Conservation (phyloP, 2,888 invertebrate genomes). For the Standfussiana lucernea region DNA sequence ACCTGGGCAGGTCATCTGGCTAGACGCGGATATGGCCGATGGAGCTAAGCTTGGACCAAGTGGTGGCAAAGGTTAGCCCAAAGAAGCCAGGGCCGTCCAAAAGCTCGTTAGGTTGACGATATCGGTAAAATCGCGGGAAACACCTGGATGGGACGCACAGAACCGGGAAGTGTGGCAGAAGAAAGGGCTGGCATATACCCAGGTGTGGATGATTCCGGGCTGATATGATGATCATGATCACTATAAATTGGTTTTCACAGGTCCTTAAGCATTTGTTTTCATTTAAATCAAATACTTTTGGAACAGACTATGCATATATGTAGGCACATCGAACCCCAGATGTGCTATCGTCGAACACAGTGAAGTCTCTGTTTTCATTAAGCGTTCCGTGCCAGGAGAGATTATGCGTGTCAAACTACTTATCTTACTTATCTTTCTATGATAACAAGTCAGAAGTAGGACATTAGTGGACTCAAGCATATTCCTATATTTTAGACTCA, state of each 20-base stretch:
- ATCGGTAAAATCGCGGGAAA: not conserved
- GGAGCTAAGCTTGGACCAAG: not conserved
- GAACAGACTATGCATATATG: not conserved
- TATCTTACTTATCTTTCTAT: slow-evolving; percentile 58
- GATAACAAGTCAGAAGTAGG: slow-evolving; percentile 52
- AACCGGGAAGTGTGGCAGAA: not conserved
- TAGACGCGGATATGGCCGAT: not conserved
- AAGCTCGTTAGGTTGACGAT: not conserved
- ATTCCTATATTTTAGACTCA: slow-evolving; percentile 10
- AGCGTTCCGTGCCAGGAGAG: slow-evolving; percentile 46
- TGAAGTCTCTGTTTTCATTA: slow-evolving; percentile 49
- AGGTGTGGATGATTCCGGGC: not conserved
- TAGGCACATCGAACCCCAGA: slow-evolving; percentile 3
- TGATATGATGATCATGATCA: not conserved
- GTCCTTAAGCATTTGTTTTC: not conserved
- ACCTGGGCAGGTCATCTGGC: too few relatives aligned
- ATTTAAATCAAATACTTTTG: not conserved
- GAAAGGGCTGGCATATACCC: not conserved
- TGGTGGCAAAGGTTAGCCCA: not conserved
- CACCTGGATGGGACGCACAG: not conserved
- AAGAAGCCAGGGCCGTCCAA: not conserved
- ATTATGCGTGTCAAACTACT: slow-evolving; percentile 61
- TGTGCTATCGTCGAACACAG: slow-evolving; percentile 23
- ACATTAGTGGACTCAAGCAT: slow-evolving; percentile 31
- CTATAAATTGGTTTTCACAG: not conserved